Evolutionary conservation across 2,888 invertebrate genomes (phyloP).

Genomic region (Subacronicta megacephala): DNA sequence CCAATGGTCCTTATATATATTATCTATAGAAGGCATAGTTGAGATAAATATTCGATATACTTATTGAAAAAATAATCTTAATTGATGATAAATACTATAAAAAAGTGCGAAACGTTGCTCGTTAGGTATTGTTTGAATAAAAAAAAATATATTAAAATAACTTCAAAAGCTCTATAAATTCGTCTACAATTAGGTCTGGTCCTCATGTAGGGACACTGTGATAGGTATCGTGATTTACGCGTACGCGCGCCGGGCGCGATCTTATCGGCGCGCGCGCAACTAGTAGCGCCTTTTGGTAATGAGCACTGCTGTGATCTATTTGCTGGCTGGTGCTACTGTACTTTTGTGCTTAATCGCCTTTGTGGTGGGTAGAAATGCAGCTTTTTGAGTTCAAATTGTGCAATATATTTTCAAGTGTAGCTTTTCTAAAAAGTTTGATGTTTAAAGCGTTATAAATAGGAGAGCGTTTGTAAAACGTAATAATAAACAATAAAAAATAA

Average conservation of each 20-base stretch:
- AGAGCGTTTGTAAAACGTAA: no score
- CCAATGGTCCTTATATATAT: no score
- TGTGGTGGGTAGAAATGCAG: constrained; percentile 11
- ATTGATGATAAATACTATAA: no score
- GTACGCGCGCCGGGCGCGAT: constrained; percentile 65
- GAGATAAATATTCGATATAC: no score
- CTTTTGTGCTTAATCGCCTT: constrained; percentile 44
- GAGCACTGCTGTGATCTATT: constrained; percentile 67
- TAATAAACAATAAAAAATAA: no score
- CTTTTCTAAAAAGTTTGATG: not conserved
- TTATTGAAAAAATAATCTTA: no score
- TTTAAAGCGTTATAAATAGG: no score
- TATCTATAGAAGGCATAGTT: no score
- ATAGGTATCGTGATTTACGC: constrained; percentile 84
- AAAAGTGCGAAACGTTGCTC: no score
- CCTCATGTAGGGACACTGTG: constrained; percentile 74
- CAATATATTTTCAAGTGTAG: constrained; percentile 1
- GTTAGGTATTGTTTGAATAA: no score
- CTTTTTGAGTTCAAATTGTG: constrained; percentile 6
- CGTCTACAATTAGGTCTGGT: constrained; percentile 78
- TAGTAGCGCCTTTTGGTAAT: constrained; percentile 73
- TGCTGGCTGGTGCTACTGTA: constrained; percentile 55
- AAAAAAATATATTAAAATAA: not conserved
- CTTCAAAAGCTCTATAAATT: constrained; percentile 58
- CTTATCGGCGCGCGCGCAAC: constrained; percentile 64